Evolutionary conservation across 37 sponge, comb jelly and placozoan species (phyloP).

Genomic region (Bolinopsis microptera): DNA sequence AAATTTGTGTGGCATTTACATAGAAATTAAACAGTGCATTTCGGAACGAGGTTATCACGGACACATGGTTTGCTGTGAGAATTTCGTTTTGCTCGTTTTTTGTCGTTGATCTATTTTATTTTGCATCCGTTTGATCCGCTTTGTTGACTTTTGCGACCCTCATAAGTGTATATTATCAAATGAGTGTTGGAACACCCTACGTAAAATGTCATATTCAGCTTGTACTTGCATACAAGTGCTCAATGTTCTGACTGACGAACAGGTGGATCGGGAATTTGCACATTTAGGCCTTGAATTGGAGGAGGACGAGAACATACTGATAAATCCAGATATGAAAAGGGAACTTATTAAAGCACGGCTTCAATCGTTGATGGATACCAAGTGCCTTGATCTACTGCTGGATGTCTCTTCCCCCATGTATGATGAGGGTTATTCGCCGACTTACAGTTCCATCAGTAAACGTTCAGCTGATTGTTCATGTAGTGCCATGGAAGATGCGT

Average conservation of each 20-base stretch:
- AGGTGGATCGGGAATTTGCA: neutral
- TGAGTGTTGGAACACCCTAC: neutral
- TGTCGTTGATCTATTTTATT: neutral
- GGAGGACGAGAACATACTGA: neutral
- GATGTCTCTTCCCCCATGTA: neutral
- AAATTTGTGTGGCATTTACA: neutral
- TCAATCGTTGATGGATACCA: neutral
- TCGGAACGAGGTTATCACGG: neutral
- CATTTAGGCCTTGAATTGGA: neutral
- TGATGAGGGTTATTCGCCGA: neutral
- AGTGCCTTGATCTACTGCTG: neutral
- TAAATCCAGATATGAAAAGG: neutral
- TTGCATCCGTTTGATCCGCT: neutral
- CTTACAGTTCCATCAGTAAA: neutral
- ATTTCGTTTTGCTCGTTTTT: neutral
- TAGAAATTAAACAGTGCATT: neutral
- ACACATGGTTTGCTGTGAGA: neutral
- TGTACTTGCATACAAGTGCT: conserved; percentile 20
- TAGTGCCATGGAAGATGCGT: neutral
- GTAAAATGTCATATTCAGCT: neutral
- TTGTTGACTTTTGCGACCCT: too few relatives aligned
- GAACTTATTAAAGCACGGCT: neutral
- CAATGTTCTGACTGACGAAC: neutral
- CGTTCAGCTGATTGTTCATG: neutral
- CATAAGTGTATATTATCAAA: too few relatives aligned